Conservation (phyloP, 2,888 invertebrate species). For the Ypsolopha sequella region DNA sequence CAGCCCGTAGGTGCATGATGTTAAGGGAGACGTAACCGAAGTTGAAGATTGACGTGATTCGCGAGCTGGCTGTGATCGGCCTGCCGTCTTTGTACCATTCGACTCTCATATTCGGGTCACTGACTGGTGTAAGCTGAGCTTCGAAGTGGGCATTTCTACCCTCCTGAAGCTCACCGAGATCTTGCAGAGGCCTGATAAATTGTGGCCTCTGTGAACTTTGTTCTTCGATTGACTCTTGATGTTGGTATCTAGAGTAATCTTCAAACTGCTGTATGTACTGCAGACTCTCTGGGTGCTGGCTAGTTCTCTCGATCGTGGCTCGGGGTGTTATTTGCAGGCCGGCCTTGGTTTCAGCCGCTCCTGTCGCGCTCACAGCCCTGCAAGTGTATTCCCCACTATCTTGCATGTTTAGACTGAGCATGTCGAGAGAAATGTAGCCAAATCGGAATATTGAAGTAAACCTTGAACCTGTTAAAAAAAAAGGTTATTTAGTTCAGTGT, state of each 20-base stretch:
- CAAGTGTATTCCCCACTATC: conserved; percentile 94
- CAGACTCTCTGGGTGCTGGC: conserved; percentile 92
- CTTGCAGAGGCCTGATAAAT: conserved; percentile 89
- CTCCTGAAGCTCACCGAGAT: conserved; percentile 89
- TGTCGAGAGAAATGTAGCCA: conserved; percentile 95
- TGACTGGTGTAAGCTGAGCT: conserved; percentile 91
- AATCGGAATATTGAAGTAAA: conserved; percentile 96
- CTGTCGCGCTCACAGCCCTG: conserved; percentile 88
- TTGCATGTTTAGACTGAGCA: conserved; percentile 86
- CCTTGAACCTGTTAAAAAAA: conserved; percentile 81
- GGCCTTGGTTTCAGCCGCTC: conserved; percentile 88
- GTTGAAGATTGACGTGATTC: conserved; percentile 98
- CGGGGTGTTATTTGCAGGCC: conserved; percentile 84
- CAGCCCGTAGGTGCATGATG: conserved; percentile 97
- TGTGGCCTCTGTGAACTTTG: conserved; percentile 83
- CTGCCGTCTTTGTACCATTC: conserved; percentile 97
- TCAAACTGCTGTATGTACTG: conserved; percentile 92
- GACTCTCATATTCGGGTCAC: conserved; percentile 93
- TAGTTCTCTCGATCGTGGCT: conserved; percentile 86
- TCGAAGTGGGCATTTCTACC: conserved; percentile 94
- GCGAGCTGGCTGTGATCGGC: conserved; percentile 95
- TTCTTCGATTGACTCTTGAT: conserved; percentile 88
- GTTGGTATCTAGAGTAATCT: conserved; percentile 89
- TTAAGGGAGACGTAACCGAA: conserved; percentile 99
- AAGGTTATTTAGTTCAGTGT: conserved; percentile 30